Evolutionary conservation across 1,140 invertebrate species (phyloP).

Genomic region (Drosophila virilis): DNA sequence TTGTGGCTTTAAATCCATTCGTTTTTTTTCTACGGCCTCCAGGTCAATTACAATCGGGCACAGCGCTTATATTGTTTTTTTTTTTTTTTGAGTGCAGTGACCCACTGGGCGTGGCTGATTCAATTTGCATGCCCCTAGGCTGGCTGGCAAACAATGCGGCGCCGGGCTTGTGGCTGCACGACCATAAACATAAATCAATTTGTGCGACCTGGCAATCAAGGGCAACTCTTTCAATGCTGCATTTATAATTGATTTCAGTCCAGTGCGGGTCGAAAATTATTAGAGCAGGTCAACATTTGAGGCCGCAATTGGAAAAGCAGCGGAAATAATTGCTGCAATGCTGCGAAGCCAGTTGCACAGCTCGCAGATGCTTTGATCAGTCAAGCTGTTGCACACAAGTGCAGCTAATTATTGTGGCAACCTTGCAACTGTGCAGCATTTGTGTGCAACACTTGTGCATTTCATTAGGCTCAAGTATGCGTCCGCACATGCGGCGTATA

Average conservation of each 20-base stretch:
- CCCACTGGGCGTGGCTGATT: slow-evolving; percentile 27
- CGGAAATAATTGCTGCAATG: background rate
- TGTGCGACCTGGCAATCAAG: slow-evolving; percentile 34
- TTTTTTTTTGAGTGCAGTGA: slow-evolving; percentile 7
- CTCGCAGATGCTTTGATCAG: background rate
- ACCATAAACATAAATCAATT: slow-evolving; percentile 66
- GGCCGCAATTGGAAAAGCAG: background rate
- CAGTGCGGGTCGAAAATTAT: background rate
- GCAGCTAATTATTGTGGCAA: slow-evolving; percentile 54
- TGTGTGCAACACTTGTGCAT: slow-evolving; percentile 55
- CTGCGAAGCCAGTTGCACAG: background rate
- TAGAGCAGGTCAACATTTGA: slow-evolving; percentile 1
- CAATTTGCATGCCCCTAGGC: slow-evolving; percentile 45
- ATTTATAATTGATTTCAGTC: slow-evolving; percentile 63
- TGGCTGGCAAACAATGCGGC: slow-evolving; percentile 24
- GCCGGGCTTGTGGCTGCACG: slow-evolving; percentile 10
- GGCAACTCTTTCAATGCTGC: slow-evolving; percentile 47
- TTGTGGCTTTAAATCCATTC: no score
- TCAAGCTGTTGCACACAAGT: slow-evolving; percentile 13
- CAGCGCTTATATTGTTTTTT: background rate
- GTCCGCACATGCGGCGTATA: slow-evolving; percentile 58
- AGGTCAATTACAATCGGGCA: background rate
- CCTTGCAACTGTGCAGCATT: slow-evolving; percentile 7
- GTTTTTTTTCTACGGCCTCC: no score
- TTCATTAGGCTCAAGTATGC: slow-evolving; percentile 59